A percentile compares a stretch with the other conserved stretches of the same genome.
Conservation (phyloP, 2,888 invertebrate species). For the Fragum sueziense region DNA sequence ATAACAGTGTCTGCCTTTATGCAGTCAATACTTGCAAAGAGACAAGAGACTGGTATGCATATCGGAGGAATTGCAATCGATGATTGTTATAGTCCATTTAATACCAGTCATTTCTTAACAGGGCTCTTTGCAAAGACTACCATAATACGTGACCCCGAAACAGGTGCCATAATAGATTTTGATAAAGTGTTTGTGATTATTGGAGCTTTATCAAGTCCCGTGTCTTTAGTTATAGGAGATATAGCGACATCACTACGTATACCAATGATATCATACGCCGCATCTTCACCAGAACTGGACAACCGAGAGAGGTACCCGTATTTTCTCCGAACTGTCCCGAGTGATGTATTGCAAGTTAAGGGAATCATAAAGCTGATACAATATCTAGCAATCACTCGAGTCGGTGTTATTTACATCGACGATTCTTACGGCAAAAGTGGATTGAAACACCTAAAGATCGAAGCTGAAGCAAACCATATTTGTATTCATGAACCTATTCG, state of each 20-base stretch:
- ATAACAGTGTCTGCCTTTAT: slow-evolving; percentile 67
- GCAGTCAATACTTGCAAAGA: slow-evolving; percentile 47
- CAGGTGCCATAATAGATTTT: slow-evolving; percentile 52
- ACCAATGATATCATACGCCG: slow-evolving; percentile 69
- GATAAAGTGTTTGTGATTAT: slow-evolving; percentile 82
- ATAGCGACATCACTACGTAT: slow-evolving; percentile 59
- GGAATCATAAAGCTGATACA: slow-evolving; percentile 66
- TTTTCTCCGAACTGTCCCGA: slow-evolving; percentile 71
- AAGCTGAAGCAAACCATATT: slow-evolving; percentile 63
- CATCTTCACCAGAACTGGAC: slow-evolving; percentile 67
- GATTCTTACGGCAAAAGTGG: slow-evolving; percentile 71
- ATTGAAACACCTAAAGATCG: slow-evolving; percentile 55
- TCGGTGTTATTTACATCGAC: slow-evolving; percentile 68
- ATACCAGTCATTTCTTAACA: slow-evolving; percentile 55
- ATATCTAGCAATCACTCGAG: slow-evolving; percentile 63
- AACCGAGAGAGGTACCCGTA: slow-evolving; percentile 66
- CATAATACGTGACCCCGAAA: slow-evolving; percentile 45
- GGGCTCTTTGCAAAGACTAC: slow-evolving; percentile 59
- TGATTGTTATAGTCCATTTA: slow-evolving; percentile 68
- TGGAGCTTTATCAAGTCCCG: slow-evolving; percentile 83
- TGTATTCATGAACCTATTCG: slow-evolving; percentile 67
- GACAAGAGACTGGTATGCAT: slow-evolving; percentile 28
- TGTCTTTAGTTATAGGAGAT: slow-evolving; percentile 64
- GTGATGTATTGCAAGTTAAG: slow-evolving; percentile 67
- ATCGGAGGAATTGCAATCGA: slow-evolving; percentile 70